Percentiles rank a stretch among this genome's conserved stretches.
Conservation (phyloP, 2,797 vertebrate species). For the Acipenser transmontanus region DNA sequence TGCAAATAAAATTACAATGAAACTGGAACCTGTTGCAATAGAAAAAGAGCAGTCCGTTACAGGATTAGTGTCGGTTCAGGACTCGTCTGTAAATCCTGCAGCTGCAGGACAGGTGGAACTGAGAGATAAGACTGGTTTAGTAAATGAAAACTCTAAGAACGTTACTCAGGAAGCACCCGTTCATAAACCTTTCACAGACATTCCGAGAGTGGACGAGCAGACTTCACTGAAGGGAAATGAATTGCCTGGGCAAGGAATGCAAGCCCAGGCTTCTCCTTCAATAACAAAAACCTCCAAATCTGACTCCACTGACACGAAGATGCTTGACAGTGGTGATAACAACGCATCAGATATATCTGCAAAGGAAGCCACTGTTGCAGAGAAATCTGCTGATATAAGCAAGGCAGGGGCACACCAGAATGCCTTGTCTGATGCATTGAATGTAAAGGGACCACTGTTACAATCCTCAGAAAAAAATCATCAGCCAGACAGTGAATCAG, state of each 20-base stretch:
- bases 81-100: not conserved
- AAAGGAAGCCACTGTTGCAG: slow-evolving; percentile 9
- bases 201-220: slow-evolving; percentile 23
- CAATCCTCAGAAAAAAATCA: slow-evolving; percentile 46
- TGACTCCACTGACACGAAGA: slow-evolving; percentile 19
- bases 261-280: not conserved
- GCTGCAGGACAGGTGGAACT: slow-evolving; percentile 26
- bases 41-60: slow-evolving; percentile 5
- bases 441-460: slow-evolving; percentile 20
- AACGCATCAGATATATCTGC: slow-evolving; percentile 1
- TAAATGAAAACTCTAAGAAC: slow-evolving; percentile 49
- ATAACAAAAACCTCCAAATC: slow-evolving; percentile 13
- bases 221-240: slow-evolving; percentile 25
- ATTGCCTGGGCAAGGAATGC: slow-evolving; percentile 15
- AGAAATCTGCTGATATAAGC: slow-evolving; percentile 35
- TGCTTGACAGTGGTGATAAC: slow-evolving; percentile 23
- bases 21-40: not conserved
- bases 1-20: slow-evolving; percentile 2
- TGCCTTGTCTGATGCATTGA: slow-evolving; percentile 42
- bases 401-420: slow-evolving; percentile 40
- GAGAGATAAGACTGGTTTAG: slow-evolving; percentile 34
- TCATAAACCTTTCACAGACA: slow-evolving; percentile 27
- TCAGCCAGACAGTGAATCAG: slow-evolving; percentile 72
- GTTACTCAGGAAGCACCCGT: slow-evolving; percentile 38
- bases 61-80: slow-evolving; percentile 5